Base-by-base conservation (phyloP, 2,113 vertebrate species). In the Alaudala cheleensis region DNA sequence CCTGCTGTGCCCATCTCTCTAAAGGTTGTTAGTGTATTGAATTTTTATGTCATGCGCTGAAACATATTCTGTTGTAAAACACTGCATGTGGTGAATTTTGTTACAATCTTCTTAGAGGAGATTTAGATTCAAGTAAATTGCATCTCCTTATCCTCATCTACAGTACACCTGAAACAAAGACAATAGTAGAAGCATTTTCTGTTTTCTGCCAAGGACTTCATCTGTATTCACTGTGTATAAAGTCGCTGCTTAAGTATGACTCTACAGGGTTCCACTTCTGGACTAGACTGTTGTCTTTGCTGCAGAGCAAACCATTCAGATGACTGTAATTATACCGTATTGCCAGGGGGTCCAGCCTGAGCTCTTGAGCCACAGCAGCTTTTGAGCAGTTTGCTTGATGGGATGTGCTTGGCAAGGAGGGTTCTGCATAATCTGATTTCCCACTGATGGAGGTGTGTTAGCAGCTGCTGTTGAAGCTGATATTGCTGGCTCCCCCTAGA, bases 181-280 rank as follows among this genome's bases (percentile, higher is more conserved):
- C 70, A 74, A 72, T 31, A 39, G 73, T 28, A 93, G 73, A 69
- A 82, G 20, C 49, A 58, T 91, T 92, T 86, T 60, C 34, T 60
- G 39, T 73, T 80, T 86, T 82, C 71, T 92, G 88, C 61, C 93
- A 96, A 86, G 86, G 90, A 92, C 64, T 88, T 94, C 11, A 94
- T 97, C 92, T 90, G 92, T 93, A 96, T 96, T 95, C 93, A 71
- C 25, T 57, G 65, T 57, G 69, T 76, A 94, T 79, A 88, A 86
- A 92, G 90, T 88, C 18, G 0, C 37, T 10, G 1, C 67, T 93
- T 84, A 90, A 86, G 64, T 67, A 34, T 60, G 84, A 67, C 90
- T 92, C 95, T 40, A 11, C 12, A 6, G 94, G 92, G 72, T 93
- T 94, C 94, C 92, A 84, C 86, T 93, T 95, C 90, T 94, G 72